A percentile compares a stretch with the other conserved stretches of the same genome.
Conservation (phyloP, 1,140 invertebrate genomes). For the Conopomorpha cramerella region DNA sequence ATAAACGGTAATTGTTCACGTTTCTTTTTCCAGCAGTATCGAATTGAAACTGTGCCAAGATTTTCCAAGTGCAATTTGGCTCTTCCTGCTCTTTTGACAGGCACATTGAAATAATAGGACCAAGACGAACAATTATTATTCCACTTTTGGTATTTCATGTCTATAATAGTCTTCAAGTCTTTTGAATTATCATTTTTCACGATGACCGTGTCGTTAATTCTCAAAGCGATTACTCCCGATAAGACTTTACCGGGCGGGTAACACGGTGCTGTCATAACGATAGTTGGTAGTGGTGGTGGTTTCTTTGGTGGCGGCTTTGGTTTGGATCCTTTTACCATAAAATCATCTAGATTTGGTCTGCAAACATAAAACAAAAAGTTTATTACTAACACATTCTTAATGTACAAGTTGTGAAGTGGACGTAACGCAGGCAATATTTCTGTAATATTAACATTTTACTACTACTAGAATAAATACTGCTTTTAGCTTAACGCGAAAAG, state of each 20-base stretch:
- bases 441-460: too few species aligned
- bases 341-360: slow-evolving; percentile 24
- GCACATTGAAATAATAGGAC: slow-evolving; percentile 45
- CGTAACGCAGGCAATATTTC: too few species aligned
- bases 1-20: slow-evolving; percentile 23
- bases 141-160: slow-evolving; percentile 23
- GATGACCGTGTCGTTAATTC: slow-evolving; percentile 37
- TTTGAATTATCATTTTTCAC: slow-evolving; percentile 21
- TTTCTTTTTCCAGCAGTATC: slow-evolving; percentile 46
- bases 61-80: slow-evolving; percentile 34
- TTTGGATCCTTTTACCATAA: slow-evolving; percentile 29
- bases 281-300: slow-evolving; percentile 14
- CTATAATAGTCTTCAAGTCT: slow-evolving; percentile 11
- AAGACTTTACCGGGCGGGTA: slow-evolving; percentile 2
- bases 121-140: slow-evolving; percentile 26
- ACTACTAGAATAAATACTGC: too few species aligned
- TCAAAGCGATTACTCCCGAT: slow-evolving; percentile 20
- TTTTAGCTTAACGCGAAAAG: too few species aligned
- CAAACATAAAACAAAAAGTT: slow-evolving; percentile 10
- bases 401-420: too few species aligned
- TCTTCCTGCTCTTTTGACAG: slow-evolving; percentile 24
- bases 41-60: slow-evolving; percentile 32
- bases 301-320: slow-evolving; percentile 20
- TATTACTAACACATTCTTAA: too few species aligned
- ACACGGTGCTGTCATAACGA: slow-evolving; percentile 7